A percentile compares a stretch with the other conserved stretches of the same genome.
phyloP scores from a whole-genome alignment of 2,888 invertebrate genomes.

The Lottia scabra region DNA sequence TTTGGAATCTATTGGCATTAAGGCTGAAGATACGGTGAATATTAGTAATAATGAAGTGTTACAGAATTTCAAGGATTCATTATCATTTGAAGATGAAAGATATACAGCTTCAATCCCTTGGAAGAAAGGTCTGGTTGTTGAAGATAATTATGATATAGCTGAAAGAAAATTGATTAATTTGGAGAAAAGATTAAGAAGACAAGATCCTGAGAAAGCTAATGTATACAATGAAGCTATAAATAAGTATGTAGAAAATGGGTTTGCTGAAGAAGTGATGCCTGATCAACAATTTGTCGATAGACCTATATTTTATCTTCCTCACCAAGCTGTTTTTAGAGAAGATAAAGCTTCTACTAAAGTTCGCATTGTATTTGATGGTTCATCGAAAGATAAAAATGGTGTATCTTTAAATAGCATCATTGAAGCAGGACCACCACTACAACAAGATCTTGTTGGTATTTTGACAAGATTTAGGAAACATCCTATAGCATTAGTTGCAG shows the following conservation, averaged over 20 bases:
- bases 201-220: neutral
- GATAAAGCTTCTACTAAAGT: neutral
- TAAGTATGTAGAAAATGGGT: neutral
- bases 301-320: neutral
- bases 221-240: neutral
- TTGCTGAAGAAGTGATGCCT: neutral
- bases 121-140: neutral
- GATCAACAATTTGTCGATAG: neutral
- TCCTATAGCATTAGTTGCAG: neutral
- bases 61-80: neutral
- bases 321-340: neutral
- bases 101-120: neutral
- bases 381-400: neutral
- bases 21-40: neutral
- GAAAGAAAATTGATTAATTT: neutral
- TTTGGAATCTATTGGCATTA: slow-evolving; percentile 2
- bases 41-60: neutral
- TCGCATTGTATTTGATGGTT: slow-evolving; percentile 1
- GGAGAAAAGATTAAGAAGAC: neutral
- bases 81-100: neutral
- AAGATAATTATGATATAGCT: neutral
- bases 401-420: neutral
- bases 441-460: slow-evolving; percentile 5
- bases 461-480: neutral
- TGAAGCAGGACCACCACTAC: neutral